Evolutionary conservation across 2,888 invertebrate species (phyloP).

Genomic region (Trachelus iudaicus): DNA sequence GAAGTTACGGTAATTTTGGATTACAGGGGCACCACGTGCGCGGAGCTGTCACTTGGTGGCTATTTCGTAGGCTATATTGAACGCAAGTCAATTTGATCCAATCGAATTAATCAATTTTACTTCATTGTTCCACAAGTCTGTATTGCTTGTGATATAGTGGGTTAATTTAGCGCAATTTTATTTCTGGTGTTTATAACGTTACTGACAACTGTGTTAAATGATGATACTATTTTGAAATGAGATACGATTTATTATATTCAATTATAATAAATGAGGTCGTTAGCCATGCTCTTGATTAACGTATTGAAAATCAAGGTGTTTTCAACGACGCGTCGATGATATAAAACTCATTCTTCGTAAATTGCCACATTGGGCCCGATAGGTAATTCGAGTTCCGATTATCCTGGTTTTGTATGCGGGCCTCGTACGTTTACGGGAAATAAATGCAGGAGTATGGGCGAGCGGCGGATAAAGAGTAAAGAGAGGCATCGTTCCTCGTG

Average conservation of each 20-base stretch:
- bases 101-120: background rate
- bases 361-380: background rate
- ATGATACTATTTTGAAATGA: background rate
- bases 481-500: background rate
- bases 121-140: background rate
- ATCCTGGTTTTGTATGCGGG: background rate
- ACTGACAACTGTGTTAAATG: background rate
- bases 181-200: background rate
- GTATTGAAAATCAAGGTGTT: background rate
- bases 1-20: background rate
- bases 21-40: background rate
- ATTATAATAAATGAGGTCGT: background rate
- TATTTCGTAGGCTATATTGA: background rate
- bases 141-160: background rate
- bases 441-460: background rate
- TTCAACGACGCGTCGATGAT: background rate
- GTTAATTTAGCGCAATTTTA: background rate
- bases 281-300: background rate
- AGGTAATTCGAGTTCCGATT: background rate
- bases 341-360: background rate
- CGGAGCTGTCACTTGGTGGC: background rate
- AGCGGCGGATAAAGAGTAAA: background rate
- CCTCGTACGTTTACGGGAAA: background rate
- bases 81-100: background rate
- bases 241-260: background rate